phyloP scores from a whole-genome alignment of 2,113 vertebrate genomes.

The Polypterus bichir region DNA sequence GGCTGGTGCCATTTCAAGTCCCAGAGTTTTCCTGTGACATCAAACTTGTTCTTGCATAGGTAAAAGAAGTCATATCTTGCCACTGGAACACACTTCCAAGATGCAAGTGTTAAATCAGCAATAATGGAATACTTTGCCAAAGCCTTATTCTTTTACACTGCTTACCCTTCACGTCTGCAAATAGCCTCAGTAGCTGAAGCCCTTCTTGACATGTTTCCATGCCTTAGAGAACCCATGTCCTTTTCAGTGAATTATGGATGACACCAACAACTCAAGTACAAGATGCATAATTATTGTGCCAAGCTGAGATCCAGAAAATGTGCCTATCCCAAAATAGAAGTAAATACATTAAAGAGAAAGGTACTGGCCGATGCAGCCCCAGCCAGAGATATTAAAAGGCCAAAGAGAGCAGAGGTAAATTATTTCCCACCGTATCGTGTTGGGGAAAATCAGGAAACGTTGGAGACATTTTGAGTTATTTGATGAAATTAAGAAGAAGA shows the following conservation, averaged over 20 bases:
- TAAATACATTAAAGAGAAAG: constrained; percentile 21
- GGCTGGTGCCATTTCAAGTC: too few species aligned
- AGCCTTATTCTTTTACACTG: constrained; percentile 11
- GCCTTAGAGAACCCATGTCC: constrained; percentile 1
- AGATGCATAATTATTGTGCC: constrained; percentile 6
- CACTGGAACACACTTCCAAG: constrained; percentile 13
- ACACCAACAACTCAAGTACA: constrained; percentile 3
- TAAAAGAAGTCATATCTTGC: too few species aligned
- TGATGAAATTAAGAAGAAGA: constrained; percentile 22
- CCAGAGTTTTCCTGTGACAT: too few species aligned
- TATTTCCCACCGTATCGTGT: constrained; percentile 18
- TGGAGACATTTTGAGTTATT: constrained; percentile 18
- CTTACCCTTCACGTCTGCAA: constrained; percentile 3
- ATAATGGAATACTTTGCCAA: constrained; percentile 19
- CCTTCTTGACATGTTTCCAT: not conserved
- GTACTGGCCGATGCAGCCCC: constrained; percentile 9
- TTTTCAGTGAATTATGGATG: constrained; percentile 8
- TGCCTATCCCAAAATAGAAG: constrained; percentile 19
- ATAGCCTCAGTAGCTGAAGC: constrained; percentile 13
- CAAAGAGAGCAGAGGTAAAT: constrained; percentile 22
- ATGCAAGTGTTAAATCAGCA: constrained; percentile 18
- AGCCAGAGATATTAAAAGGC: constrained; percentile 5
- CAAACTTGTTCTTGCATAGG: too few species aligned
- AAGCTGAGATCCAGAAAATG: constrained; percentile 7
- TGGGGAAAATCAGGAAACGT: constrained; percentile 18